phyloP scores from a whole-genome alignment of 37 sponge, comb jelly and placozoan species.

The Petrosia ficiformis region DNA sequence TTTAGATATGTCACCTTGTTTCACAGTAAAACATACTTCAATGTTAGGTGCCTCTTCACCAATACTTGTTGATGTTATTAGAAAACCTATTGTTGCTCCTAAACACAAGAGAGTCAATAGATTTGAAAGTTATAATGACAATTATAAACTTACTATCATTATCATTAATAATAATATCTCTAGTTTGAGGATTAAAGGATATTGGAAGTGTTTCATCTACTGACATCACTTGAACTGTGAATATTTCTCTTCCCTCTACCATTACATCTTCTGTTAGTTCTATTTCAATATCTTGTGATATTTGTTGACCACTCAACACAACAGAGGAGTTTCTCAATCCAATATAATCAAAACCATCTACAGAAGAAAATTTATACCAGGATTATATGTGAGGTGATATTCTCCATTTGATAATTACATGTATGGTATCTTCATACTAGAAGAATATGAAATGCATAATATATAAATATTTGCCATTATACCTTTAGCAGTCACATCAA shows the following conservation, averaged over 20 bases:
- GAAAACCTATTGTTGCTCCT: not conserved
- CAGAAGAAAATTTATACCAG: too few relatives aligned
- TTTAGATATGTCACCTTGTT: not conserved
- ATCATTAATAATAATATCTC: not conserved
- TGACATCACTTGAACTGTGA: not conserved
- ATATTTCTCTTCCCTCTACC: not conserved
- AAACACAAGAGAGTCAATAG: too few relatives aligned
- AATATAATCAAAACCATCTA: not conserved
- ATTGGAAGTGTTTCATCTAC: not conserved
- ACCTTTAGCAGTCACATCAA: slow-evolving; percentile 23
- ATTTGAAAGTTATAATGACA: too few relatives aligned
- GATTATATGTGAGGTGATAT: too few relatives aligned
- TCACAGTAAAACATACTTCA: not conserved
- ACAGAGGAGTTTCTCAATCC: not conserved
- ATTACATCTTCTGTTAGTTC: not conserved
- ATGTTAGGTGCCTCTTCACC: not conserved
- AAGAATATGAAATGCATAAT: too few relatives aligned
- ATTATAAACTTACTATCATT: not conserved
- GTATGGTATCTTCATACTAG: too few relatives aligned
- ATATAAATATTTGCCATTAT: too few relatives aligned
- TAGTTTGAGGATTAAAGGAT: not conserved
- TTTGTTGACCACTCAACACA: not conserved
- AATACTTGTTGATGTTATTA: not conserved
- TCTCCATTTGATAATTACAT: too few relatives aligned
- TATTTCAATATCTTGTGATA: not conserved